phyloP scores from a whole-genome alignment of 2,797 vertebrate genomes.

The Nasua narica region DNA sequence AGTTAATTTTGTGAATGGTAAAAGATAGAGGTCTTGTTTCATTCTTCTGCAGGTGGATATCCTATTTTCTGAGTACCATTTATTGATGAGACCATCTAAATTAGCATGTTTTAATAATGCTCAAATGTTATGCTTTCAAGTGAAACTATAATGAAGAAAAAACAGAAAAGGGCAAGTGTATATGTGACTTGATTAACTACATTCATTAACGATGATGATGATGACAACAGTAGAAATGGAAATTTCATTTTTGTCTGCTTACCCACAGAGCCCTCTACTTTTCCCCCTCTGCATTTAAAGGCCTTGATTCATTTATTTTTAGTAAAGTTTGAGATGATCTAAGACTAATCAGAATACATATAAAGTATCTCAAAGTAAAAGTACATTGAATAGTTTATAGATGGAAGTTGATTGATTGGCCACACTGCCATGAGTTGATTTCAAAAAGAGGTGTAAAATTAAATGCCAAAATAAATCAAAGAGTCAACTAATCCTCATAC shows the following conservation, averaged over 20 bases:
- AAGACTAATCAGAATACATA: conserved; percentile 10
- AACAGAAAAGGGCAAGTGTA: neutral
- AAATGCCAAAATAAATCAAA: conserved; percentile 75
- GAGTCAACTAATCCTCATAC: conserved; percentile 47
- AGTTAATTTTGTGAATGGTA: neutral
- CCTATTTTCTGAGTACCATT: neutral
- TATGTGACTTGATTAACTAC: neutral
- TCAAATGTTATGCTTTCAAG: neutral
- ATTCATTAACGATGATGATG: neutral
- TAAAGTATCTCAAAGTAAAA: conserved; percentile 44
- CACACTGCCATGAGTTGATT: conserved; percentile 44
- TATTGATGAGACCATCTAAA: neutral
- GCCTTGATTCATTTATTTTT: conserved; percentile 8
- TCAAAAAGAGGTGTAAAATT: conserved; percentile 62
- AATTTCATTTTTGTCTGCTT: conserved; percentile 2
- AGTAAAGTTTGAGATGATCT: neutral
- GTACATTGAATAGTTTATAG: neutral
- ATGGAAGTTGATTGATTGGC: conserved; percentile 38
- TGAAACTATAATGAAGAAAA: neutral
- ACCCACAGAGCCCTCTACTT: neutral
- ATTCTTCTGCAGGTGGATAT: neutral
- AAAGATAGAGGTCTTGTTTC: neutral
- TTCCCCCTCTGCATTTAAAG: neutral
- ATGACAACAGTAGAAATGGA: neutral
- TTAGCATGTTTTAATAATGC: conserved; percentile 15